Evolutionary conservation across 2,113 vertebrate genomes (phyloP).

Genomic region (Corythornis madagascariensis): DNA sequence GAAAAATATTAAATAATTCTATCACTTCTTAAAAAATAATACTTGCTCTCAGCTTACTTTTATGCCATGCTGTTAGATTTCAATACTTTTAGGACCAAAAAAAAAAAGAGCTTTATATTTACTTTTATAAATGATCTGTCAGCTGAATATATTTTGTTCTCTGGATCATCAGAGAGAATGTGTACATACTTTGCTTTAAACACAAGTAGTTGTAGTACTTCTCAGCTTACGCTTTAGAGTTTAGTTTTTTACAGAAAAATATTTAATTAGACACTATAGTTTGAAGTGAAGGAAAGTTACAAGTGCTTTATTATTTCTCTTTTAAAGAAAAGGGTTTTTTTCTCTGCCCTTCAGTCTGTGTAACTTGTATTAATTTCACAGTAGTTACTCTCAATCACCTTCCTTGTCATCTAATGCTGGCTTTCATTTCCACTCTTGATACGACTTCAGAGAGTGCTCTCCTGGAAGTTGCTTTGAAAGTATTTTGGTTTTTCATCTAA

Average conservation of each 20-base stretch:
- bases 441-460: constrained; percentile 14
- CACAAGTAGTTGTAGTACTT: not conserved
- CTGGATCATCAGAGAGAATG: not conserved
- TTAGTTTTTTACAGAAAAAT: not conserved
- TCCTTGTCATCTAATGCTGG: not conserved
- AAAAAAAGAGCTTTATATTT: constrained; percentile 9
- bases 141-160: not conserved
- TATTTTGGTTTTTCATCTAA: not conserved
- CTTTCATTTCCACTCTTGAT: constrained; percentile 41
- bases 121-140: not conserved
- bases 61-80: not conserved
- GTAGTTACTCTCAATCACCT: not conserved
- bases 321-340: not conserved
- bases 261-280: not conserved
- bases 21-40: constrained; percentile 1
- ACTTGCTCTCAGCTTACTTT: constrained; percentile 12
- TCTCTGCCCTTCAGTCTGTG: not conserved
- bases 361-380: not conserved
- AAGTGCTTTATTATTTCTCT: not conserved
- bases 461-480: constrained; percentile 33
- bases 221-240: not conserved
- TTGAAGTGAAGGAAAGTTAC: not conserved
- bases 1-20: constrained; percentile 63
- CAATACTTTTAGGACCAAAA: not conserved
- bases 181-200: not conserved